Base-by-base conservation (phyloP, 2,888 invertebrate genomes). In the Hermaeophaga mercurialis region DNA sequence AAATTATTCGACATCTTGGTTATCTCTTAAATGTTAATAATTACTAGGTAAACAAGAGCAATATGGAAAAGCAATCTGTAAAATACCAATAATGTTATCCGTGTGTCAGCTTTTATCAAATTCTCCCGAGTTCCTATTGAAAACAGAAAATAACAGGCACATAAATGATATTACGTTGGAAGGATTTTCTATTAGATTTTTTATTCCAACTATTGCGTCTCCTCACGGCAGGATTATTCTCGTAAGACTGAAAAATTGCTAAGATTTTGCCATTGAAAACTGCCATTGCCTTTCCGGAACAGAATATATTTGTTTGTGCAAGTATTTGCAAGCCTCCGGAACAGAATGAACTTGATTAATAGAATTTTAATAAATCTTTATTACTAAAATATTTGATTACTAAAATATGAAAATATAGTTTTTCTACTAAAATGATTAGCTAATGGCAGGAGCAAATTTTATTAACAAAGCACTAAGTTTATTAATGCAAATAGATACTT, bases 41-140 rank as follows among this genome's bases (percentile, higher is more conserved):
- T 28, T 6, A 28, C 28, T 28, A 28, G 28, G 9, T 28, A 9
- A 5, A 2, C 9, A 28, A 28, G 9, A 28, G 6, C n/a, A 3
- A 6, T 28, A 28, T 5, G 28, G 8, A 28, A 28, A 3, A 28
- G 28, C 4, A 28, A 28, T 28, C 9, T 9, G 28, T 50, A 45
- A 56, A 56, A 45, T 34, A 36, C 50, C 52, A 58, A 52, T 52
- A 55, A 55, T 55, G 36, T 50, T 52, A 43, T 39, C 48, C 43
- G 41, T 58, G 34, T 54, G 58, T 58, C 54, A 58, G 58, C 46
- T 55, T 58, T 55, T 52, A 50, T 58, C 55, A 55, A 58, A 52
- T 55, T 58, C 50, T 54, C 50, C 28, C 43, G 47, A 54, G 44
- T 45, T 54, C 49, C 34, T 41, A 50, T 54, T 36, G 58, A 54